Evolutionary conservation across 2,888 invertebrate species (phyloP).

Genomic region (Drosophila fulvimacula): DNA sequence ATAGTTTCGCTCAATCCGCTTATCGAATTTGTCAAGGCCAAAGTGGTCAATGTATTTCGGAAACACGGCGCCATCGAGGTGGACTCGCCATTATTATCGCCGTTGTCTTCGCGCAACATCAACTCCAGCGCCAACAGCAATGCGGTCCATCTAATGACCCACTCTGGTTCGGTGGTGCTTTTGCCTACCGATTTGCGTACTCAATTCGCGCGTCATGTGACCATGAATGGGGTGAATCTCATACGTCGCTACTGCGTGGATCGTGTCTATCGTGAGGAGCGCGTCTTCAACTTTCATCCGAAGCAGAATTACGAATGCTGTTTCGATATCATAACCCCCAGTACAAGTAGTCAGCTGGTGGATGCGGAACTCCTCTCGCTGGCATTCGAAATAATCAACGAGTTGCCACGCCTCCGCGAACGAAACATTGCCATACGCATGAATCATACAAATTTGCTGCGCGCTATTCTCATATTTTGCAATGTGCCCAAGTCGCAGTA

Average conservation of each 20-base stretch:
- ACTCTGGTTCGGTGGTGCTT: constrained; percentile 92
- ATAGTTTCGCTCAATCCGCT: constrained; percentile 84
- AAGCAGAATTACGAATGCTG: constrained; percentile 95
- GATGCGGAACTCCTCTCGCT: constrained; percentile 95
- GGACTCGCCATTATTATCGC: constrained; percentile 92
- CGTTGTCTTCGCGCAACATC: constrained; percentile 87
- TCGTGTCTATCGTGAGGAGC: constrained; percentile 93
- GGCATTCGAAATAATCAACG: constrained; percentile 90
- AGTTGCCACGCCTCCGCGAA: constrained; percentile 88
- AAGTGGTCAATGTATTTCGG: constrained; percentile 88
- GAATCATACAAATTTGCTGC: constrained; percentile 91
- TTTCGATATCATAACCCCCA: constrained; percentile 95
- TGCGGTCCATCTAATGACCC: constrained; percentile 93
- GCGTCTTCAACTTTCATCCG: constrained; percentile 93
- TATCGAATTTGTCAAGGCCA: constrained; percentile 84
- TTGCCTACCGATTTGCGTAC: constrained; percentile 93
- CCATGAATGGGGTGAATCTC: constrained; percentile 90
- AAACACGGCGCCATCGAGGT: constrained; percentile 92
- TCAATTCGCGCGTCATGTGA: constrained; percentile 92
- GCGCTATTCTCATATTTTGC: constrained; percentile 91
- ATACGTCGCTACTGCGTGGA: constrained; percentile 95
- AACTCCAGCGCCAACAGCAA: constrained; percentile 67
- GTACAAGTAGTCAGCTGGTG: constrained; percentile 89
- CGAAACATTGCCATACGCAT: constrained; percentile 89
- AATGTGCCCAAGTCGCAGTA: constrained; percentile 91